Conservation (phyloP, 2,113 vertebrate species). For the Bujurquina vittata region DNA sequence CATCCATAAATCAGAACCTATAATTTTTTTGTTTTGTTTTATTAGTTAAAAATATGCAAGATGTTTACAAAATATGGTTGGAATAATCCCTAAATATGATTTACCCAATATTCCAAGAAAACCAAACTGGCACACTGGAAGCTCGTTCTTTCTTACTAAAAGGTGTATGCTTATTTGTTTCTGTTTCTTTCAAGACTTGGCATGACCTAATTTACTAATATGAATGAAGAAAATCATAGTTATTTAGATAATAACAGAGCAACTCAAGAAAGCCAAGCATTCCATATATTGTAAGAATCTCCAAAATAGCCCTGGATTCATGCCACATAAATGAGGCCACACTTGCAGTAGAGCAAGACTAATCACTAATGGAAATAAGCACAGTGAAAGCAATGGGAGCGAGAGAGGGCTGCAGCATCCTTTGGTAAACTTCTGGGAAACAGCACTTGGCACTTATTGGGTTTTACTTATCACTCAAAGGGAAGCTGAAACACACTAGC, state of each 20-base stretch:
- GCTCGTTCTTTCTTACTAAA: constrained; percentile 10
- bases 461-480: constrained; percentile 65
- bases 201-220: constrained; percentile 21
- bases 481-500: constrained; percentile 42
- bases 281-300: constrained; percentile 53
- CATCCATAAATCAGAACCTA: background rate
- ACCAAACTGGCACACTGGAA: background rate
- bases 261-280: constrained; percentile 52
- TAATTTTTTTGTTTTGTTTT: background rate
- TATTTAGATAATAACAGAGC: constrained; percentile 46
- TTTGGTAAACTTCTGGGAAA: constrained; percentile 70
- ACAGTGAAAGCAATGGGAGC: constrained; percentile 56
- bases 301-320: constrained; percentile 53
- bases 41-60: background rate
- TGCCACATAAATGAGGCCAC: constrained; percentile 55
- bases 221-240: constrained; percentile 29
- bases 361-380: constrained; percentile 73
- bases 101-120: background rate
- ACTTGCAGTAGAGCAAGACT: constrained; percentile 65
- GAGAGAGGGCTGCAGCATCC: constrained; percentile 44
- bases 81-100: accelerated
- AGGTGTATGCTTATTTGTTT: background rate
- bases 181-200: background rate
- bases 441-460: constrained; percentile 56
- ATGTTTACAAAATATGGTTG: background rate